These are phyloP conservation scores for Channa maculata DNA, from an alignment of 2,113 vertebrate species.

Conservation along the genomic window DNA sequence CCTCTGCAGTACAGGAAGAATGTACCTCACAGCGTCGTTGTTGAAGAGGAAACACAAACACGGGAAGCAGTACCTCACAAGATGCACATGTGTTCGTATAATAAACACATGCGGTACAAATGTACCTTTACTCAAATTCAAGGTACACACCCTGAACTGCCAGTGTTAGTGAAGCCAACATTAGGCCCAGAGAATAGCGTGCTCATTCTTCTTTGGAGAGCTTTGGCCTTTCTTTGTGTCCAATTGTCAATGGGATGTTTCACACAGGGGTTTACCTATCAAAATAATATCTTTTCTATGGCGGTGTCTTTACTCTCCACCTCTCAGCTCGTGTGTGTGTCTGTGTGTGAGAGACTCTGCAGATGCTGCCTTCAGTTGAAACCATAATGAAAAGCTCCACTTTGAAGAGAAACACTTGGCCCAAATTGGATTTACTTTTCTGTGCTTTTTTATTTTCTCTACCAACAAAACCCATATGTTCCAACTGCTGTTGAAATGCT, in stretches of 20 bases:
- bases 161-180: neutral
- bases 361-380: conserved; percentile 33
- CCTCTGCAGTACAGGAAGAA: conserved; percentile 48
- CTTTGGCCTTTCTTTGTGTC: conserved; percentile 10
- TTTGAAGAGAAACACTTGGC: conserved; percentile 32
- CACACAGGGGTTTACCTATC: conserved; percentile 33
- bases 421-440: conserved; percentile 21
- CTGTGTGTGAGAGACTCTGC: conserved; percentile 27
- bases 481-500: conserved; percentile 42
- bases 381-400: conserved; percentile 36
- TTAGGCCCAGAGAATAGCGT: neutral
- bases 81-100: neutral
- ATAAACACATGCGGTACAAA: neutral
- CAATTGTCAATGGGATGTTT: conserved; percentile 34
- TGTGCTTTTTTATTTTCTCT: conserved; percentile 15
- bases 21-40: conserved; percentile 52
- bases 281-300: conserved; percentile 17
- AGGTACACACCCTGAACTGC: neutral
- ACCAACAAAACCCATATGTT: conserved; percentile 25
- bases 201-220: neutral
- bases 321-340: too few species aligned
- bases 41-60: conserved; percentile 47
- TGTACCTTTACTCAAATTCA: neutral
- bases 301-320: too few species aligned
- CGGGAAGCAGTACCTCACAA: conserved; percentile 17